Evolutionary conservation across 1,140 invertebrate species (phyloP), one percentile per base, ranked within the genome.

Genomic region (Littorina saxatilis): DNA sequence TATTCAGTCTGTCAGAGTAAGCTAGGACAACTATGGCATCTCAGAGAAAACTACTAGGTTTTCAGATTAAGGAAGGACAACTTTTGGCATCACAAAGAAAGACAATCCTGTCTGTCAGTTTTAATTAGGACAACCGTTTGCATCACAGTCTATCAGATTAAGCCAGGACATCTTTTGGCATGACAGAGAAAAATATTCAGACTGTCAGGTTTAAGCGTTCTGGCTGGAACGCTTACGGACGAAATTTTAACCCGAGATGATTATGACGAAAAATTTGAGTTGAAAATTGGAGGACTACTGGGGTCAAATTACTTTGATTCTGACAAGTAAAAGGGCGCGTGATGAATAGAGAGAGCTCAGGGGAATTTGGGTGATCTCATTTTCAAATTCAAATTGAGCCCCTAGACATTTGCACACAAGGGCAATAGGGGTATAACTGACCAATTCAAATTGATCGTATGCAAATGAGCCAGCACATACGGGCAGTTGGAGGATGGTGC

Each of bases 391-490:
- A 63, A 63, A 7, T 9, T n/a, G 29, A 63, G 11, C 61, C 61
- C 61, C 55, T 63, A 29, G 61, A 63, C 61, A 35, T 23, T 1
- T 32, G n/a, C 1, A 0, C 7, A 63, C 61, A 32, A 7, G 61
- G 61, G 61, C 61, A 32, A 63, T 13, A 27, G 61, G 61, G 61
- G 61, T 63, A 11, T 23, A 27, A 29, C 4, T 63, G 61, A 63
- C 61, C 61, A 63, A 63, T 63, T 63, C 27, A 63, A 63, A 63
- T 63, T 11, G 61, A 63, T 63, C 32, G 29, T 27, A 63, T 63
- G 61, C 61, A 63, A 32, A 63, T 29, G n/a, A 63, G 61, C 27
- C 61, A 27, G 7, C 55, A n/a, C 55, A 58, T 58, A 58, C 55
- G n/a, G 27, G 61, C 7, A 32, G n/a, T 63, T 63, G n/a, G 23